phyloP scores from a whole-genome alignment of 2,888 invertebrate genomes.

The Drosophila anomelani region DNA sequence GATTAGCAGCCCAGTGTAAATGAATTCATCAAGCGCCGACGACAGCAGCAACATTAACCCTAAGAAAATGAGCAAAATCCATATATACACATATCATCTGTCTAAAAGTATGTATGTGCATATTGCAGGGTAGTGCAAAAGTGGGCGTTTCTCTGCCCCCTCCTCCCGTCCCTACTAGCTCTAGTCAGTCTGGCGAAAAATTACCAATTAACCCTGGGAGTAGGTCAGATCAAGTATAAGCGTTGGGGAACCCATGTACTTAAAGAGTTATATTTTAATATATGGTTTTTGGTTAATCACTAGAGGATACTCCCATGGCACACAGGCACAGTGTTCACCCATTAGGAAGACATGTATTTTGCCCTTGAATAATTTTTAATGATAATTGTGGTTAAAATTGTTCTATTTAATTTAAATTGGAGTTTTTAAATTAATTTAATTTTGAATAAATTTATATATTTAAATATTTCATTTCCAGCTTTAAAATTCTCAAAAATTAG shows the following conservation, averaged over 20 bases:
- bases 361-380: not conserved
- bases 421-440: no score
- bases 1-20: conserved; percentile 74
- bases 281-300: conserved; percentile 21
- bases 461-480: no score
- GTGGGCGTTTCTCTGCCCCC: conserved; percentile 12
- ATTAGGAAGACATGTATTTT: not conserved
- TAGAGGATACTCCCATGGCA: not conserved
- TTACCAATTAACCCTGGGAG: conserved; percentile 68
- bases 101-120: not conserved
- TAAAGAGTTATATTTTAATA: conserved; percentile 11
- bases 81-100: not conserved
- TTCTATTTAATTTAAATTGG: no score
- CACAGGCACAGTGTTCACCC: conserved; percentile 1
- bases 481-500: no score
- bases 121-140: conserved; percentile 8
- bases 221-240: conserved; percentile 32
- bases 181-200: conserved; percentile 57
- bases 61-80: conserved; percentile 10
- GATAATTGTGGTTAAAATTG: no score
- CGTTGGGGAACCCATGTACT: conserved; percentile 13
- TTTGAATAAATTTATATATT: no score
- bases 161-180: not conserved
- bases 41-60: conserved; percentile 27
- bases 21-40: conserved; percentile 66